phyloP scores from a whole-genome alignment of 2,888 invertebrate species.

The Neria commutata region DNA sequence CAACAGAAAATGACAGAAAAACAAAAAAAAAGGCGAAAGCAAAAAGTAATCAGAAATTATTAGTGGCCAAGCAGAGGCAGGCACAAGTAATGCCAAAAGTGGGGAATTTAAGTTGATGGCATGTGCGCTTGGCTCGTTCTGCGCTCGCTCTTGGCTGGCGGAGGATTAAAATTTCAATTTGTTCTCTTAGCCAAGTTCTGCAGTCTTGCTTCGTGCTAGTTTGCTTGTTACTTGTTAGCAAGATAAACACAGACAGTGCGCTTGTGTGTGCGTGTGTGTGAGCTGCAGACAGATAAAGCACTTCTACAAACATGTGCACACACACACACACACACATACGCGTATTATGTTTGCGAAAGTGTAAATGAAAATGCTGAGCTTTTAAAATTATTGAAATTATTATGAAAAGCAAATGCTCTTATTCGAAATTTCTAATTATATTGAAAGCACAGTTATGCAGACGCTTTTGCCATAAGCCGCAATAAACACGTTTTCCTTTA shows the following conservation, averaged over 20 bases:
- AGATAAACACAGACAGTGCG: no score
- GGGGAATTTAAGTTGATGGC: neutral
- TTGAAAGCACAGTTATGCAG: no score
- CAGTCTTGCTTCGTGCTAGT: neutral
- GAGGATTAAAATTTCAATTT: neutral
- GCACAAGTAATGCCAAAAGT: neutral
- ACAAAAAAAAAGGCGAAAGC: neutral
- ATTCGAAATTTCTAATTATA: no score
- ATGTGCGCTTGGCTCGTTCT: neutral
- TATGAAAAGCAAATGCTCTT: no score
- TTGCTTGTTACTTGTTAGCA: neutral
- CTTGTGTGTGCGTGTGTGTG: neutral
- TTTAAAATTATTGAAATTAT: no score
- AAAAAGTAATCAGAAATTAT: conserved; percentile 3
- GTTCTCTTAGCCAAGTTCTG: neutral
- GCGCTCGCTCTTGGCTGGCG: neutral
- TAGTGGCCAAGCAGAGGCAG: neutral
- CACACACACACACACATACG: neutral
- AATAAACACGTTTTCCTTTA: no score
- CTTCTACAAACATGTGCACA: neutral
- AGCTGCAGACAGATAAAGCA: no score
- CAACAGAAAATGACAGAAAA: no score
- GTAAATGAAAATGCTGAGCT: no score
- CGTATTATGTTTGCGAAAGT: no score
- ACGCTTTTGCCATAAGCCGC: no score